These are phyloP conservation scores for Aphidius ervi DNA, from an alignment of 1,140 invertebrate genomes.

Conservation along the genomic window DNA sequence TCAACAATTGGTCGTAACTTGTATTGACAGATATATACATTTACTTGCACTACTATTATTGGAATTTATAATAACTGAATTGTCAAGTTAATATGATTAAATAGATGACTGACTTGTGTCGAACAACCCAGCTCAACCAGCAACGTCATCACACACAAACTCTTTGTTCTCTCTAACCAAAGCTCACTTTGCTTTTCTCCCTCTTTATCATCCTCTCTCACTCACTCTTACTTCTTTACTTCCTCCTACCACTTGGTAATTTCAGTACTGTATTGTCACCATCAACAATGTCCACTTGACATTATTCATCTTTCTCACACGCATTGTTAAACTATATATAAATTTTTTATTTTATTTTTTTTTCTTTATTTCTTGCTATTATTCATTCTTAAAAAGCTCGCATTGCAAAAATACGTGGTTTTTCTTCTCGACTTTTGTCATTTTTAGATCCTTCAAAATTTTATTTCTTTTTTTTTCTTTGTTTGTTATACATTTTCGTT, in stretches of 20 bases:
- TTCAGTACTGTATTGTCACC: slow-evolving; percentile 53
- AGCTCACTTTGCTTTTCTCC: background rate
- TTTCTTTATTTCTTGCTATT: slow-evolving; percentile 51
- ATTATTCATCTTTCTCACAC: slow-evolving; percentile 47
- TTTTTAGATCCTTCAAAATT: background rate
- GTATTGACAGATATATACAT: too few species aligned
- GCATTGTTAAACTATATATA: slow-evolving; percentile 41
- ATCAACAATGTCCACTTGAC: slow-evolving; percentile 56
- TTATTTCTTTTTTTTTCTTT: slow-evolving; percentile 10
- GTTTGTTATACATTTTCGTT: background rate
- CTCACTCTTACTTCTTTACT: background rate
- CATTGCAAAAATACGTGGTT: background rate
- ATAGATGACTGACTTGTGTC: too few species aligned
- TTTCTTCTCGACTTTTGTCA: slow-evolving; percentile 3
- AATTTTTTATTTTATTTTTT: slow-evolving; percentile 34
- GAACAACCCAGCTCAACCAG: slow-evolving; percentile 36
- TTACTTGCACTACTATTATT: too few species aligned
- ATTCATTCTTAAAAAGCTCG: slow-evolving; percentile 12
- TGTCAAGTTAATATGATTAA: too few species aligned
- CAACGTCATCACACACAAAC: slow-evolving; percentile 54
- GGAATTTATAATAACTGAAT: too few species aligned
- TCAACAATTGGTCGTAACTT: too few species aligned
- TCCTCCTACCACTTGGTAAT: slow-evolving; percentile 38
- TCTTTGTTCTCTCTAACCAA: slow-evolving; percentile 46
- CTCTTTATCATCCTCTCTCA: too few species aligned